A percentile compares a stretch with the other conserved stretches of the same genome.
phyloP scores from a whole-genome alignment of 2,797 vertebrate species.

The Rhodeus uyekii region DNA sequence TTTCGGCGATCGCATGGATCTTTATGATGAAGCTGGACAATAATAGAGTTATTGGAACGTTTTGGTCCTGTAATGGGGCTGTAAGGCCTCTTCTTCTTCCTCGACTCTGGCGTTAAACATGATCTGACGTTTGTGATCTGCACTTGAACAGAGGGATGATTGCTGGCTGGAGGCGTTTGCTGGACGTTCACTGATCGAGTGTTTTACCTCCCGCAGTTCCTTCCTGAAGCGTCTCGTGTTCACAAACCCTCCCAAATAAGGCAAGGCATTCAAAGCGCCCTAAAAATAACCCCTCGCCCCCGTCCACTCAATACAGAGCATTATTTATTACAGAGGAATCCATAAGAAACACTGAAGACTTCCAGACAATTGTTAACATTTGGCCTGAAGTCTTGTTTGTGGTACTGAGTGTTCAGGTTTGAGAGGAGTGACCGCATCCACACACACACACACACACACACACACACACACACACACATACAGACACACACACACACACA shows the following conservation, averaged over 20 bases:
- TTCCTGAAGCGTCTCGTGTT: constrained; percentile 58
- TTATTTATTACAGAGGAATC: constrained; percentile 56
- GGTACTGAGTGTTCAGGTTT: neutral
- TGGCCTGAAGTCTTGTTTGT: constrained; percentile 11
- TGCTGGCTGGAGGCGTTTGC: neutral
- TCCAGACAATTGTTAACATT: constrained; percentile 51
- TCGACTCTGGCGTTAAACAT: neutral
- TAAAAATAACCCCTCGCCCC: constrained; percentile 74
- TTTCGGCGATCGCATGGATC: neutral
- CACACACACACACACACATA: neutral
- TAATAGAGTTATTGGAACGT: too few species aligned
- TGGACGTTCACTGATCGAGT: neutral
- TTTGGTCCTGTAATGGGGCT: too few species aligned
- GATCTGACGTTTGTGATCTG: neutral
- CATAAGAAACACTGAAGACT: constrained; percentile 38
- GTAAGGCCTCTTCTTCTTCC: too few species aligned
- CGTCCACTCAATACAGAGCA: constrained; percentile 69
- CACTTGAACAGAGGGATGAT: neutral
- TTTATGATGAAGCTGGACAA: neutral
- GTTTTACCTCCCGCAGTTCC: constrained; percentile 25
- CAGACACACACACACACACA: too few species aligned
- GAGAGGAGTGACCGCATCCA: neutral
- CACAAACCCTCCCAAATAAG: constrained; percentile 79
- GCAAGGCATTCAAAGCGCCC: constrained; percentile 76
- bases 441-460: neutral